A percentile compares a stretch with the other conserved stretches of the same genome.
These are phyloP conservation scores for Cyphomyrus plagiostoma DNA, from an alignment of 2,113 vertebrate genomes.

Conservation along the genomic window DNA sequence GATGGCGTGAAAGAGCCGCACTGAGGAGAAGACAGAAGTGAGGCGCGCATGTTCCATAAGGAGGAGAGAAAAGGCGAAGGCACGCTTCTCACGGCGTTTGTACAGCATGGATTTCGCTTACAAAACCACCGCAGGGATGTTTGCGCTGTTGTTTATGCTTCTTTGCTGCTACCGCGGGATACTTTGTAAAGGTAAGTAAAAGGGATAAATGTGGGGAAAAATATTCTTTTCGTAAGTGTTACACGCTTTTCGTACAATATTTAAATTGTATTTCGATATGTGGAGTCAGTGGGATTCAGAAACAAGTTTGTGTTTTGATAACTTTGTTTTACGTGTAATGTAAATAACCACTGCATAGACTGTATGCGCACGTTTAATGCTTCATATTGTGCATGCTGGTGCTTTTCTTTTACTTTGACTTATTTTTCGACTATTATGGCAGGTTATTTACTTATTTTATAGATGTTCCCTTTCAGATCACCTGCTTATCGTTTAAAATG, in stretches of 20 bases:
- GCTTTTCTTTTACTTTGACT: background rate
- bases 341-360: background rate
- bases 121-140: conserved; percentile 25
- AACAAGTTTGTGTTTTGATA: conserved; percentile 4
- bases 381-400: background rate
- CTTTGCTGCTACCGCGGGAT: conserved; percentile 27
- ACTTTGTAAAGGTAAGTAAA: conserved; percentile 35
- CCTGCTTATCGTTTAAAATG: background rate
- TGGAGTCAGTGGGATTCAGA: background rate
- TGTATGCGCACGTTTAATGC: background rate
- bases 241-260: background rate
- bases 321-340: conserved; percentile 12
- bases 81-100: conserved; percentile 23
- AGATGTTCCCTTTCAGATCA: background rate
- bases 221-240: background rate
- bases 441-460: background rate
- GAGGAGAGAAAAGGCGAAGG: conserved; percentile 11
- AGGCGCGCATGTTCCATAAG: conserved; percentile 20
- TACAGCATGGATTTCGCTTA: conserved; percentile 38
- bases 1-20: conserved; percentile 33
- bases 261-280: background rate
- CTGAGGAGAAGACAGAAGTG: conserved; percentile 11
- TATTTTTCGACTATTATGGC: background rate
- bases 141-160: conserved; percentile 28
- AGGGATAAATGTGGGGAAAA: background rate